Base-by-base conservation (phyloP, 2,797 vertebrate genomes). In the Dipus sagitta region DNA sequence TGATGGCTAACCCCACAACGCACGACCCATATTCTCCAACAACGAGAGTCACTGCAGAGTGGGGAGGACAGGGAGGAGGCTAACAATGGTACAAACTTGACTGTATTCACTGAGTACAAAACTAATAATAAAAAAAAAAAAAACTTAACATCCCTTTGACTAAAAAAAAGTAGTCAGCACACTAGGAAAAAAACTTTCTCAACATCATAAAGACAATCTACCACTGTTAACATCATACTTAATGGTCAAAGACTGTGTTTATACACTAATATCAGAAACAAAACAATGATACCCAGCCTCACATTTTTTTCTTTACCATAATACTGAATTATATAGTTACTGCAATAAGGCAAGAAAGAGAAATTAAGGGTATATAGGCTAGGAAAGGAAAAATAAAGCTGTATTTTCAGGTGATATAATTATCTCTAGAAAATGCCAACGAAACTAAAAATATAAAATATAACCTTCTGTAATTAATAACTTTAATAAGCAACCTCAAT, bases 311-410 rank as follows among this genome's bases (percentile, higher is more conserved):
- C 80, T n/a, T 71, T 87, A 94, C 87, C 12, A 78, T 0, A 34
- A 72, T 47, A 95, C 18, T 91, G 14, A 81, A 87, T 91, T 26
- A 72, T 89, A 74, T 84, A 67, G 42, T 24, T 86, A 80, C 7
- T 86, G 21, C 71, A 92, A 75, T 38, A 94, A 95, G 82, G 12
- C n/a, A 95, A 93, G 70, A 90, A 64, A 86, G 82, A 62, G 26
- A 77, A 89, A 86, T 54, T 93, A 83, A 80, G 28, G 42, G 21
- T 24, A 89, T 67, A 78, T 3, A 62, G 23, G 47, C 4, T 58
- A 4, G 12, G 85, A 96, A 94, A 79, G 28, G 58, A 90, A 26
- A 91, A 74, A 80, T 34, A 90, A 92, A 92, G 67, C 4, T 88
- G 58, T 91, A 83, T 76, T 70, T 88, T 10, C 80, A 93, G 38